These are phyloP conservation scores for Chiloscyllium plagiosum DNA, from an alignment of 2,113 vertebrate species.

Conservation along the genomic window DNA sequence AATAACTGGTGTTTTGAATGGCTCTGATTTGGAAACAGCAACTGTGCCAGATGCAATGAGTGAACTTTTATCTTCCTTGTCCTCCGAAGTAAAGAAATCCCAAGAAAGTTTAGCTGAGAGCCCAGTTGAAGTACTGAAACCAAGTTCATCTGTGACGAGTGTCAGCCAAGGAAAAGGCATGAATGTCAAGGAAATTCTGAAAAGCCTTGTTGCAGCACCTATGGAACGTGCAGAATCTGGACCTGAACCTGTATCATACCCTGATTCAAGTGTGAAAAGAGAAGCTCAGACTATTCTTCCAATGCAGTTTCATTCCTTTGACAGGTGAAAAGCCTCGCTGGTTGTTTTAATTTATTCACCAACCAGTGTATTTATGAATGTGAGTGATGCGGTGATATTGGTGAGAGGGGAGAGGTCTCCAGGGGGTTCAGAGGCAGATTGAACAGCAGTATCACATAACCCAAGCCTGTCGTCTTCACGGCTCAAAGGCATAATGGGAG, in stretches of 20 bases:
- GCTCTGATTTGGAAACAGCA: slow-evolving; percentile 67
- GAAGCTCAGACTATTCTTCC: slow-evolving; percentile 77
- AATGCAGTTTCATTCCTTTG: slow-evolving; percentile 96
- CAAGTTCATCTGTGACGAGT: slow-evolving; percentile 69
- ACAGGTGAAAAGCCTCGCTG: slow-evolving; percentile 66
- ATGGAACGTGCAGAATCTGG: slow-evolving; percentile 75
- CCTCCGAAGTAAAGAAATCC: slow-evolving; percentile 79
- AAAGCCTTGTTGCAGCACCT: slow-evolving; percentile 85
- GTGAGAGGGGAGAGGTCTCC: slow-evolving; percentile 87
- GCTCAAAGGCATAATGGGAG: slow-evolving; percentile 85
- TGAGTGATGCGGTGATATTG: slow-evolving; percentile 78
- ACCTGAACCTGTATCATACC: slow-evolving; percentile 73
- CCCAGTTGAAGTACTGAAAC: slow-evolving; percentile 70
- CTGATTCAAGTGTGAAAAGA: slow-evolving; percentile 80
- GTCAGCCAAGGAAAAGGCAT: slow-evolving; percentile 83
- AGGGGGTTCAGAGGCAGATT: slow-evolving; percentile 91
- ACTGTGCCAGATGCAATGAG: slow-evolving; percentile 67
- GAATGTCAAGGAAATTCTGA: slow-evolving; percentile 90
- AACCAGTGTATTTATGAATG: slow-evolving; percentile 62
- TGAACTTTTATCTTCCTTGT: slow-evolving; percentile 75
- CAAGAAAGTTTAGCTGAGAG: slow-evolving; percentile 73
- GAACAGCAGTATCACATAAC: slow-evolving; percentile 81
- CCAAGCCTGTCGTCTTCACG: slow-evolving; percentile 82
- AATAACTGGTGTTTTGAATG: slow-evolving; percentile 70
- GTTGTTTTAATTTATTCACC: slow-evolving; percentile 64